phyloP scores from a whole-genome alignment of 2,888 invertebrate genomes.

The Linhomoeus sp. region DNA sequence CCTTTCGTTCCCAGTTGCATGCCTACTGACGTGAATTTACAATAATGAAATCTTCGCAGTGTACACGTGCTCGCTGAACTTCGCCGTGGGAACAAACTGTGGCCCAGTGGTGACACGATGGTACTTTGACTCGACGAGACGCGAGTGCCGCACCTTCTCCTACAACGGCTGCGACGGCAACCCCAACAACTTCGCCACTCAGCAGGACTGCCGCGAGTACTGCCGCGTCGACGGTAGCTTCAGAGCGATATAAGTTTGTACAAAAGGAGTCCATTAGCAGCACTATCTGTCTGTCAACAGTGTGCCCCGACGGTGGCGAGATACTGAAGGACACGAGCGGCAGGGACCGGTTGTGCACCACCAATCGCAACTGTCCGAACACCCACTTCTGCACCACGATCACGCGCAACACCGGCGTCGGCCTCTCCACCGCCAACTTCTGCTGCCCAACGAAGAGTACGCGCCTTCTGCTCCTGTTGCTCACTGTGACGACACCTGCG shows the following conservation, averaged over 20 bases:
- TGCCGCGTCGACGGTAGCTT: slow-evolving; percentile 6
- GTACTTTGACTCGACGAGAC: slow-evolving; percentile 15
- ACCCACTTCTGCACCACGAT: slow-evolving; percentile 26
- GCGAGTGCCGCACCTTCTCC: slow-evolving; percentile 13
- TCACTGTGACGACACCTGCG: too few species aligned
- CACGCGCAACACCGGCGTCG: slow-evolving; percentile 17
- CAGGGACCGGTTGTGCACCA: slow-evolving; percentile 18
- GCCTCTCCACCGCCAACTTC: slow-evolving; percentile 14
- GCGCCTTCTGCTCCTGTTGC: too few species aligned
- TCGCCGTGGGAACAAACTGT: slow-evolving; percentile 2
- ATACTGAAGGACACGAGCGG: slow-evolving; percentile 25
- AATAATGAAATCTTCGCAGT: background rate
- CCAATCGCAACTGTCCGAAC: slow-evolving; percentile 21
- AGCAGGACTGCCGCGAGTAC: slow-evolving; percentile 16
- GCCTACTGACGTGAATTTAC: background rate
- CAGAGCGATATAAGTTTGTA: background rate
- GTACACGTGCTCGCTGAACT: slow-evolving; percentile 4
- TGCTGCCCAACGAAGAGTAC: slow-evolving; percentile 4
- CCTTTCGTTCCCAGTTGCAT: background rate
- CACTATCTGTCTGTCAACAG: background rate
- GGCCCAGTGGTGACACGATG: slow-evolving; percentile 6
- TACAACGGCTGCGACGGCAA: slow-evolving; percentile 17
- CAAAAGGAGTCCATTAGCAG: background rate
- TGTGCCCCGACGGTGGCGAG: slow-evolving; percentile 4
- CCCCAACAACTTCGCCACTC: slow-evolving; percentile 13